Conservation (phyloP, 2,888 invertebrate genomes). For the Lithophane ornitopus region DNA sequence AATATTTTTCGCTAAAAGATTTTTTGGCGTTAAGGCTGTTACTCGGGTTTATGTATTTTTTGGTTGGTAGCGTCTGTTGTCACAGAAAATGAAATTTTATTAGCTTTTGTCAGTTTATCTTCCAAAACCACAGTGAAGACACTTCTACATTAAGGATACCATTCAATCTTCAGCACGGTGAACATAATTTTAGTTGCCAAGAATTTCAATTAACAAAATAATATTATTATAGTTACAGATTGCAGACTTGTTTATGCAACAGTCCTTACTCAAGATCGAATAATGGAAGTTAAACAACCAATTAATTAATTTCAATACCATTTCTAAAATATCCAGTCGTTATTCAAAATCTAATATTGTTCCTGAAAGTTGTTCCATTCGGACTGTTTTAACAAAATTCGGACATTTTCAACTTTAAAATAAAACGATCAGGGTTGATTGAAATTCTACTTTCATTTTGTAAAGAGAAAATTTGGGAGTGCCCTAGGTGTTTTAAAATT, state of each 20-base stretch:
- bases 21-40: conserved; percentile 6
- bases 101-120: not conserved
- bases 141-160: not conserved
- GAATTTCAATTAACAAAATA: not conserved
- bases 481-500: conserved; percentile 47
- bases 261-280: not conserved
- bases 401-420: conserved; percentile 33
- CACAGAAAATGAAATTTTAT: not conserved
- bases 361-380: conserved; percentile 10
- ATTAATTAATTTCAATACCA: conserved; percentile 32
- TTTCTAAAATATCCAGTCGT: conserved; percentile 16
- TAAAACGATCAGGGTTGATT: conserved; percentile 45
- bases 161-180: not conserved
- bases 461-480: conserved; percentile 22
- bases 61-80: not conserved
- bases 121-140: not conserved
- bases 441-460: conserved; percentile 41
- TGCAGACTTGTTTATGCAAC: not conserved
- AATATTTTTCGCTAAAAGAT: conserved; percentile 10
- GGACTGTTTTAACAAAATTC: conserved; percentile 32
- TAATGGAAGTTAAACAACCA: conserved; percentile 18
- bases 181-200: not conserved
- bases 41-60: conserved; percentile 2
- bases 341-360: conserved; percentile 22
- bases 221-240: conserved; percentile 4